Base-by-base conservation (phyloP, 2,888 invertebrate genomes). In the Hemicrepidius hirtus region DNA sequence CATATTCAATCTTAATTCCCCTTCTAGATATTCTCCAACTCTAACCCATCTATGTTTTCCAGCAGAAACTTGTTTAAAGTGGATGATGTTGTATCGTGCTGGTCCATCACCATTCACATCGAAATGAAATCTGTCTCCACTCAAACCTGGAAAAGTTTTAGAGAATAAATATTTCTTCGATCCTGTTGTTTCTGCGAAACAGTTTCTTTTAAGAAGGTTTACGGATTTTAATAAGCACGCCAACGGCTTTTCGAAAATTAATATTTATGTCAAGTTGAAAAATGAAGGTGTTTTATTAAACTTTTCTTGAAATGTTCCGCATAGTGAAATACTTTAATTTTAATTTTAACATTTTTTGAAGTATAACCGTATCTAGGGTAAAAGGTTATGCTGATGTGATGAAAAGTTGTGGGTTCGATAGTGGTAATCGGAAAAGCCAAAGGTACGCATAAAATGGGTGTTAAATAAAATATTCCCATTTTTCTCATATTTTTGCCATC, bases 41-140 rank as follows among this genome's bases (percentile, higher is more conserved):
- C 93, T 91, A 37, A 96, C 90, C 97, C 97, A 97, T 75, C 92
- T 90, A 86, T 94, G 96, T 75, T 90, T 89, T 0, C 93, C 94
- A 0, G 88, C 88, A 0, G 91, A 87, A 7, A 91, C 89, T 84
- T 96, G 96, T 84, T 97, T 96, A 89, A 97, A 98, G 87, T 98
- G 97, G 73, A 98, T 93, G 79, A 98, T 97, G 84, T 97, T 95
- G 89, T 98, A 98, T 46, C 97, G 90, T 0, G 97, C 96, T 0
- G 97, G 97, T 0, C 97, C 97, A 82, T 98, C 98, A 0, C 97
- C 97, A 80, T 95, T 94, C 71, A 87, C 89, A 85, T 97, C 95
- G 86, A 98, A 98, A 79, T 92, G 93, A 87, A 98, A 98, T 82
- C 93, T 90, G 85, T 97, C 96, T 0, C 95, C 95, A 78, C 95